Percentiles rank a stretch among this genome's conserved stretches.
phyloP scores from a whole-genome alignment of 2,888 invertebrate species.

The Torymus aiolomorphi region DNA sequence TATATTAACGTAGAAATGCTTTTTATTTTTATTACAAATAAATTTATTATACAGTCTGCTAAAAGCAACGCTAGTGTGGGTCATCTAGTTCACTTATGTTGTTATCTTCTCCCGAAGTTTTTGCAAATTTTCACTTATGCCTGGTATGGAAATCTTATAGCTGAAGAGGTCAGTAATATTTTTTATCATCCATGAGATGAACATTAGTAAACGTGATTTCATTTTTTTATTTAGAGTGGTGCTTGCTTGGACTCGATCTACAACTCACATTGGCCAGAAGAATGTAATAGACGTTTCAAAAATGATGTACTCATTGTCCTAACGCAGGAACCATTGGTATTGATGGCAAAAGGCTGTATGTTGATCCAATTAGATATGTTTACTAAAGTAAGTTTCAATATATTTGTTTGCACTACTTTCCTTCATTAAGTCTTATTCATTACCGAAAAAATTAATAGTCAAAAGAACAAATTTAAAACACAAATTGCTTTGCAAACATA shows the following conservation, averaged over 20 bases:
- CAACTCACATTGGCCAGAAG: constrained; percentile 59
- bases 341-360: constrained; percentile 56
- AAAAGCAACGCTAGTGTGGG: neutral
- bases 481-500: neutral
- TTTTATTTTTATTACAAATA: neutral
- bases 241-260: constrained; percentile 61
- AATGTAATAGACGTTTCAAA: constrained; percentile 49
- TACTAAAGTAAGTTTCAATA: constrained; percentile 23
- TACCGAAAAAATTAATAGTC: too few relatives aligned
- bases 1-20: too few relatives aligned
- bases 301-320: constrained; percentile 59
- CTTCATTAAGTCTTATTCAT: too few relatives aligned
- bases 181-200: neutral
- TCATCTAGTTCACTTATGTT: neutral
- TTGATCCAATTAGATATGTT: constrained; percentile 37
- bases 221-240: constrained; percentile 58
- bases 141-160: constrained; percentile 59
- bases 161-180: constrained; percentile 54
- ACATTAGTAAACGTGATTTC: too few relatives aligned
- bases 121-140: constrained; percentile 60
- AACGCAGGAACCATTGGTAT: constrained; percentile 59
- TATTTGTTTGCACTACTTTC: neutral
- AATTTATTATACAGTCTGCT: neutral
- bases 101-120: constrained; percentile 49
- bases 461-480: too few relatives aligned